Evolutionary conservation across 2,888 invertebrate genomes (phyloP), one percentile per base, ranked within the genome.

Genomic region (Ptychoptera albimana): DNA sequence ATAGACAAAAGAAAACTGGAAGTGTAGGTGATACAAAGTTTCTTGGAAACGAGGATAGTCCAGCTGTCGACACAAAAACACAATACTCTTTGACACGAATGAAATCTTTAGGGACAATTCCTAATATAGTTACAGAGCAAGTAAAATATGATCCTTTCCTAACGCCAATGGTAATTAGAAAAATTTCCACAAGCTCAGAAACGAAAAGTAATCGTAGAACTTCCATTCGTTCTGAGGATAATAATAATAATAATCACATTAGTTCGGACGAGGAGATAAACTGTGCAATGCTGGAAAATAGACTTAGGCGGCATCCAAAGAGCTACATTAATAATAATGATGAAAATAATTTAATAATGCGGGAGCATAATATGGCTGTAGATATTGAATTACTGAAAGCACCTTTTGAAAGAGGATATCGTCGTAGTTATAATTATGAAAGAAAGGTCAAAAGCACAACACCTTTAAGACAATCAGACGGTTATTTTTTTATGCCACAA

Each of bases 21-120:
- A 60, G 13, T 59, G 61, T 66, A 31, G 66, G 66, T 45, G 64
- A 62, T 52, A 62, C 66, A 39, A 65, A 65, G 48, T 66, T 64
- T 46, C 59, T 66, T 42, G 65, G 64, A 1, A 60, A 58, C 45
- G 64, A 64, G 38, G 61, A 62, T 16, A 55, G 52, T 14, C 16
- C 9, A 35, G 11, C 16, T 13, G 23, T 23, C 12, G 42, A 42
- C 16, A 35, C 15, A 34, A 11, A 30, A n/a, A 30, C 16, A 34
- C 15, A 2, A 16, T 44, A 47, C 39, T 43, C 45, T 31, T 37
- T 50, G 10, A 47, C 62, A 43, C 65, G 65, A 48, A 66, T 66
- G 55, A 61, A 62, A 42, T 66, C 66, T 1, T 55, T 66, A 51
- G 64, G 66, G 48, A 64, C 63, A 32, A 66, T 66, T 49, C 61